Percentiles rank a stretch among this genome's conserved stretches.
Evolutionary conservation across 2,888 invertebrate genomes (phyloP).

Genomic region (Crepidodera aurea): DNA sequence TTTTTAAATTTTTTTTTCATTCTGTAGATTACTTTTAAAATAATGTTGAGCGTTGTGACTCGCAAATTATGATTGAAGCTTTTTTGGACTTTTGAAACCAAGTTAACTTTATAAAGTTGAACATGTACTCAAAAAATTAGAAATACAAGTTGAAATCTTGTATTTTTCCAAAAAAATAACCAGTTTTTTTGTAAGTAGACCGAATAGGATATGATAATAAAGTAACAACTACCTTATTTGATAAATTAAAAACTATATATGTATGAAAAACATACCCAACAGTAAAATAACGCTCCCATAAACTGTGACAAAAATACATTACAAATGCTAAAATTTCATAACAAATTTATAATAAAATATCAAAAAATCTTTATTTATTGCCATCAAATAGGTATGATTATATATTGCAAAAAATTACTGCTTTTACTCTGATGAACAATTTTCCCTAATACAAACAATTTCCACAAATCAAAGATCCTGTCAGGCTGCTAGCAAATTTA

Average conservation of each 20-base stretch:
- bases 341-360: constrained; percentile 43
- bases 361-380: constrained; percentile 46
- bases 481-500: too few species aligned
- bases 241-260: constrained; percentile 49
- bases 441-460: not conserved
- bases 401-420: constrained; percentile 35
- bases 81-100: too few species aligned
- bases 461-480: too few species aligned
- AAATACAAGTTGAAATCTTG: not conserved
- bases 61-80: too few species aligned
- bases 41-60: too few species aligned
- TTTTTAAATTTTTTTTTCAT: not conserved
- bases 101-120: too few species aligned
- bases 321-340: constrained; percentile 48
- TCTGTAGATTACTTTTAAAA: too few species aligned
- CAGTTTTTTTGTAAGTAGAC: constrained; percentile 24
- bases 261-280: constrained; percentile 54
- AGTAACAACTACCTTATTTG: constrained; percentile 48
- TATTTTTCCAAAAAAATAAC: not conserved
- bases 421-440: not conserved
- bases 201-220: constrained; percentile 25
- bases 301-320: constrained; percentile 46
- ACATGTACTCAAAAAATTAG: too few species aligned
- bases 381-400: constrained; percentile 45
- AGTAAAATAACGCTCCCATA: constrained; percentile 50